Conservation (phyloP, 2,113 vertebrate genomes). For the Pelusios castaneus region DNA sequence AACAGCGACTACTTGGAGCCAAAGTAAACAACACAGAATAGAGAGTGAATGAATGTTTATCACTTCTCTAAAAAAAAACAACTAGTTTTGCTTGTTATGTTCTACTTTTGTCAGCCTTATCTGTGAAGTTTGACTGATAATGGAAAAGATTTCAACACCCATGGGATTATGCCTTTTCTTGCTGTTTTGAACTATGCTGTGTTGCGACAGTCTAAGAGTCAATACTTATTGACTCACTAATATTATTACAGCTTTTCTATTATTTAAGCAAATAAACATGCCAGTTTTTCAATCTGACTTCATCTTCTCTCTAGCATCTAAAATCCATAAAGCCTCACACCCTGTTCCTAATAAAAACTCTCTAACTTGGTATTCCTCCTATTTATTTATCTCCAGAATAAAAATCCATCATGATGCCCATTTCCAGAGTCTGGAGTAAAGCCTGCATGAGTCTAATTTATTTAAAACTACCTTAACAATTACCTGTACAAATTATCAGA, state of each 20-base stretch:
- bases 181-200: slow-evolving; percentile 29
- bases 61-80: slow-evolving; percentile 1
- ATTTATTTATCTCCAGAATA: slow-evolving; percentile 37
- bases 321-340: not conserved
- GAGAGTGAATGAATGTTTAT: not conserved
- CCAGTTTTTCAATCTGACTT: not conserved
- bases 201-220: not conserved
- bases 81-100: slow-evolving; percentile 1
- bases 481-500: slow-evolving; percentile 22
- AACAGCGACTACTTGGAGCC: not conserved
- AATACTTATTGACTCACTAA: slow-evolving; percentile 26
- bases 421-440: slow-evolving; percentile 32
- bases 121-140: slow-evolving; percentile 13
- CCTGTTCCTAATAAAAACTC: not conserved
- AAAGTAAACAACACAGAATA: slow-evolving; percentile 33
- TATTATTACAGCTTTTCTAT: not conserved
- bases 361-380: not conserved
- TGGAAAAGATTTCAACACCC: slow-evolving; percentile 38
- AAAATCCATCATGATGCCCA: slow-evolving; percentile 2
- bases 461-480: slow-evolving; percentile 41
- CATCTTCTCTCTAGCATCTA: not conserved
- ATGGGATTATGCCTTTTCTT: not conserved
- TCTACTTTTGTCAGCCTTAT: slow-evolving; percentile 35
- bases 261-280: slow-evolving; percentile 18
- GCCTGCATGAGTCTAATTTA: slow-evolving; percentile 11